Evolutionary conservation across 2,797 vertebrate species (phyloP).

Genomic region (Pelobates cultripes): DNA sequence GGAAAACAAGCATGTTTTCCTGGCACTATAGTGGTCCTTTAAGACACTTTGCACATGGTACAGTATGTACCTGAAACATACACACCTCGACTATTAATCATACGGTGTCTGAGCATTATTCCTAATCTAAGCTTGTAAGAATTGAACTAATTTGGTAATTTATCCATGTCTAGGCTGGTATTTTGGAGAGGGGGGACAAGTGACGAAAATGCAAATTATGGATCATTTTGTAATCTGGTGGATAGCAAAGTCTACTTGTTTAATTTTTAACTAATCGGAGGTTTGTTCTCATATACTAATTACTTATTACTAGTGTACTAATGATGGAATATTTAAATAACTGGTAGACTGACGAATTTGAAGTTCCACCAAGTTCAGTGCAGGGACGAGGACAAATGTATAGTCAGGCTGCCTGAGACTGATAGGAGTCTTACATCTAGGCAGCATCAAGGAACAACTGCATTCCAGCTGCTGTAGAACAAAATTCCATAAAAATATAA

Average conservation of each 20-base stretch:
- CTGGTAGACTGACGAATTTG: conserved; percentile 1
- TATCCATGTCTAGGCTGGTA: conserved; percentile 38
- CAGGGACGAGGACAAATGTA: too few relatives aligned
- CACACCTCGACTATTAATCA: conserved; percentile 43
- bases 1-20: too few relatives aligned
- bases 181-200: neutral
- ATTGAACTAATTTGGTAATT: conserved; percentile 48
- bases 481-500: too few relatives aligned
- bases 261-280: neutral
- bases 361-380: neutral
- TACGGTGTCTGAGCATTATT: conserved; percentile 34
- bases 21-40: too few relatives aligned
- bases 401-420: too few relatives aligned
- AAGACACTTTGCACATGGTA: neutral
- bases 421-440: too few relatives aligned
- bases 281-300: neutral
- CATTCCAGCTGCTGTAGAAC: too few relatives aligned
- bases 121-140: conserved; percentile 34
- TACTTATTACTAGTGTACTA: neutral
- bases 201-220: too few relatives aligned
- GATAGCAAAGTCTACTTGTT: neutral
- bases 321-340: conserved; percentile 28
- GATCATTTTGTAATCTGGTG: too few relatives aligned
- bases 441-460: too few relatives aligned
- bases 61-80: conserved; percentile 8